Percentiles rank a stretch among this genome's conserved stretches.
phyloP scores from a whole-genome alignment of 1,140 invertebrate genomes.

The Tenebrio molitor region DNA sequence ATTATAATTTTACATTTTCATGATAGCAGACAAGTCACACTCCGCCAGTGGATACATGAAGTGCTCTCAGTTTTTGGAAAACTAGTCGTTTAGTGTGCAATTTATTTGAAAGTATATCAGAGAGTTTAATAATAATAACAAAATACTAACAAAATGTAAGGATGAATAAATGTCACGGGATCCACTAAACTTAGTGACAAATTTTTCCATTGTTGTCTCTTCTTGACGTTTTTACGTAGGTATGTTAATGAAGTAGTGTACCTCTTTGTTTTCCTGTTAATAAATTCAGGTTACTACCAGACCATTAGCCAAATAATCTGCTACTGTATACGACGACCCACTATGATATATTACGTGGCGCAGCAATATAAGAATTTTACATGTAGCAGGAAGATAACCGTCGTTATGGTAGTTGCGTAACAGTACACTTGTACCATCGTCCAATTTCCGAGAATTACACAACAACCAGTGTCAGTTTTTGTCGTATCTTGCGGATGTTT shows the following conservation, averaged over 20 bases:
- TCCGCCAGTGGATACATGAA: no score
- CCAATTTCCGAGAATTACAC: constrained; percentile 21
- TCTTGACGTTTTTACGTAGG: no score
- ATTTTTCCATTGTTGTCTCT: no score
- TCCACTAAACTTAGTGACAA: no score
- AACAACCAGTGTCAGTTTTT: neutral
- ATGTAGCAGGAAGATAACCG: constrained; percentile 1
- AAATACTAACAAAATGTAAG: no score
- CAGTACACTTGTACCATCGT: neutral
- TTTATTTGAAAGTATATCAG: no score
- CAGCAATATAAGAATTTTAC: constrained; percentile 6
- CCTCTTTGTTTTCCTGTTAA: neutral
- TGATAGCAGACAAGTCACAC: no score
- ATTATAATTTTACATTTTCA: no score
- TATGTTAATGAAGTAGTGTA: neutral
- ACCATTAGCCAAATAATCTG: constrained; percentile 5
- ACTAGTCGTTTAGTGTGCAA: no score
- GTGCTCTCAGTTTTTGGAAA: no score
- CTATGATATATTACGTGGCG: neutral
- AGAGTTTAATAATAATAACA: no score
- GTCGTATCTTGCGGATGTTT: neutral
- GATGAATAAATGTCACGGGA: no score
- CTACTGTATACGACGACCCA: neutral
- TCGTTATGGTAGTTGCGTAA: constrained; percentile 11
- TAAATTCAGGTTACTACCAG: neutral